These are phyloP conservation scores for Pentalonia nigronervosa DNA, from an alignment of 1,140 invertebrate species.

Conservation along the genomic window DNA sequence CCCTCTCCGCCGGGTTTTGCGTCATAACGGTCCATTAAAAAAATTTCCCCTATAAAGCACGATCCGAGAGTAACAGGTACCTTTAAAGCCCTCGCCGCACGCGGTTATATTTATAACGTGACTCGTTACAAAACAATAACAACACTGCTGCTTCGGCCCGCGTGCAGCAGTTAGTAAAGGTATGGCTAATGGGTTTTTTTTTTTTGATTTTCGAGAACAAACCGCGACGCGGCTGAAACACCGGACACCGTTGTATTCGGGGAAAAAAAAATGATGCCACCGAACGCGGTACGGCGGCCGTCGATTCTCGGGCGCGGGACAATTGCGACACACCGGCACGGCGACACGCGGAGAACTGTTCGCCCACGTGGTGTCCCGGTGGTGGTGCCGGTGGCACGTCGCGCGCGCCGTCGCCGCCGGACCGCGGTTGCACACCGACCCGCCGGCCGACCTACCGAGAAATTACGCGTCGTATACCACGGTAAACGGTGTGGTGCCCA, in stretches of 20 bases:
- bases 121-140: neutral
- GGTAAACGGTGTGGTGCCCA: neutral
- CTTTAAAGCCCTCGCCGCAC: neutral
- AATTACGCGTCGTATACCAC: neutral
- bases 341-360: conserved; percentile 31
- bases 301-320: neutral
- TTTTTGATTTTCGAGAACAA: neutral
- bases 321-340: neutral
- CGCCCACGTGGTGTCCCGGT: conserved; percentile 24
- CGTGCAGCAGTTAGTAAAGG: no score
- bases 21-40: neutral
- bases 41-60: neutral
- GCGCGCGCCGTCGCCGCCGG: neutral
- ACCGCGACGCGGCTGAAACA: neutral
- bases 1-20: neutral
- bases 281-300: neutral
- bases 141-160: neutral
- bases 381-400: neutral
- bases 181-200: no score
- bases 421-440: neutral
- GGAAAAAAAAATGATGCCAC: neutral
- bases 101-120: neutral
- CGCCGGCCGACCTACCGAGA: neutral
- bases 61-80: neutral
- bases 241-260: neutral